Conservation (phyloP, 2,113 vertebrate genomes). For the Engraulis encrasicolus region DNA sequence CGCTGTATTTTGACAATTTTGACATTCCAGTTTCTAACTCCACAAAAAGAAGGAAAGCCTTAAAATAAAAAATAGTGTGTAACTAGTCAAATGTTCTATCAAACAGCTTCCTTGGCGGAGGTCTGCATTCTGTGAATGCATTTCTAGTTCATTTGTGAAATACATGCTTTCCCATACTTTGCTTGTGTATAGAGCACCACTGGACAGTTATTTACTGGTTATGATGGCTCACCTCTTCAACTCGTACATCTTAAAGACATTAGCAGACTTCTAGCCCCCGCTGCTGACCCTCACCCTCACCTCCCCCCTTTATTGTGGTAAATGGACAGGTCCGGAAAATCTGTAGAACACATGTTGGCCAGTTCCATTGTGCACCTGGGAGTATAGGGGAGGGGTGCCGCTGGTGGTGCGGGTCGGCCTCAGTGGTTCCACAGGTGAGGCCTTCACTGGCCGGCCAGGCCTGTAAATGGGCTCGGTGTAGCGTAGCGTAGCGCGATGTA, state of each 20-base stretch:
- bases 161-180: too few species aligned
- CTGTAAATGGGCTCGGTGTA: neutral
- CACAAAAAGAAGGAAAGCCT: neutral
- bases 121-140: too few species aligned
- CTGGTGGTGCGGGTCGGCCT: too few species aligned
- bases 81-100: too few species aligned
- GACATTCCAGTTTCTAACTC: too few species aligned
- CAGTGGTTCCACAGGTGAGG: neutral
- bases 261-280: neutral
- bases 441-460: neutral
- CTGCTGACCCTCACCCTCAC: neutral
- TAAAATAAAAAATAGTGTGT: too few species aligned
- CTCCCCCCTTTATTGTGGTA: neutral
- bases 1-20: neutral
- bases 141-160: too few species aligned
- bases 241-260: neutral
- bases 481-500: too few species aligned
- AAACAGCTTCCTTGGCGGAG: too few species aligned
- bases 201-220: neutral
- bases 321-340: neutral
- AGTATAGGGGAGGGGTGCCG: neutral
- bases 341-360: neutral
- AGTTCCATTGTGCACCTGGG: constrained; percentile 1
- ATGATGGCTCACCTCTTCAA: neutral
- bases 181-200: neutral